phyloP scores from a whole-genome alignment of 92 coral and sea anemone genomes.

The Chrysogorgia sp. region DNA sequence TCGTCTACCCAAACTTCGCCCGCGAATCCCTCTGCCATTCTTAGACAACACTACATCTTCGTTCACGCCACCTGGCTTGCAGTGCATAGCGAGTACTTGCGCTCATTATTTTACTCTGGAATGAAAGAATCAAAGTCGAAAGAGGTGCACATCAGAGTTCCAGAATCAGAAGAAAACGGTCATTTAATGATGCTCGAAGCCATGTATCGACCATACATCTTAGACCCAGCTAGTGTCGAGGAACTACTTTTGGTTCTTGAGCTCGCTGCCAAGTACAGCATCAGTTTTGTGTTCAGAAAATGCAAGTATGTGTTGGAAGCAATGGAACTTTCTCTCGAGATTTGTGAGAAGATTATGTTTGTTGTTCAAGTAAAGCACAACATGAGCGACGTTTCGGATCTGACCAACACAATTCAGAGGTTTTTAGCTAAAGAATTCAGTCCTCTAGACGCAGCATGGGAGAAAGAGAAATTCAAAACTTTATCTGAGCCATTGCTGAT shows the following conservation, averaged over 20 bases:
- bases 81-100: conserved; percentile 3
- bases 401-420: neutral
- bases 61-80: neutral
- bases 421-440: conserved; percentile 9
- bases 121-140: conserved; percentile 9
- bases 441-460: neutral
- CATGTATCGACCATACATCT: neutral
- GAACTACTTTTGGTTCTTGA: conserved; percentile 15
- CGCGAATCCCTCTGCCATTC: neutral
- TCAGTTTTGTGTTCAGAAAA: neutral
- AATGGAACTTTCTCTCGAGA: conserved; percentile 4
- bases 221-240: neutral
- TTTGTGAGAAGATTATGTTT: conserved; percentile 20
- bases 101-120: conserved; percentile 12
- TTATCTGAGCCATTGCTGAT: neutral
- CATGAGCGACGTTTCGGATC: neutral
- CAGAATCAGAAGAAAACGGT: conserved; percentile 5
- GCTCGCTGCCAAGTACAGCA: conserved; percentile 7
- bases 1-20: no score
- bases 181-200: conserved; percentile 9
- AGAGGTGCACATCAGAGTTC: conserved; percentile 13
- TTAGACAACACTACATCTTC: neutral
- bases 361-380: conserved; percentile 5
- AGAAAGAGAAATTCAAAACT: neutral
- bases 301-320: neutral